Evolutionary conservation across 2,888 invertebrate species (phyloP), one percentile per base, ranked within the genome.

Genomic region (Leptopilina syphax): DNA sequence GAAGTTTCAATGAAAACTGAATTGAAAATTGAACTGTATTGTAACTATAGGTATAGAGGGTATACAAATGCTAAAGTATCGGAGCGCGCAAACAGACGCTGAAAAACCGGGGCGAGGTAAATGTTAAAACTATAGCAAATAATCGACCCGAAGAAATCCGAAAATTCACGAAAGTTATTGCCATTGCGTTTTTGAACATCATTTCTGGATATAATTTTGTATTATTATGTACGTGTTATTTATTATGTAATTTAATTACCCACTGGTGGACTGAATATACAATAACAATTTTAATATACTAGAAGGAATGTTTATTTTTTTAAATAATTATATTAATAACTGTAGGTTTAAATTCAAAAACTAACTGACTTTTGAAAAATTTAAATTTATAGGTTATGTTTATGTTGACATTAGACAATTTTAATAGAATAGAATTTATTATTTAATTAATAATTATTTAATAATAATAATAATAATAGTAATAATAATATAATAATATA

Each of bases 41-140:
- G 34, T 3, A 34, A 34, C 34, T 34, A 34, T 34, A 34, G 34
- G 34, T 34, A 34, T 3, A 34, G 34, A 18, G 34, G 34, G 3
- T 34, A 34, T 34, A 34, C 27, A 27, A 34, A 34, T 4, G 34
- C 34, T 34, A 34, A 34, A 34, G 34, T 34, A 34, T 34, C 34
- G 34, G 34, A 34, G 34, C 34, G 34, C 34, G 34, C 34, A 44
- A 44, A 44, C 44, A 9, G 18, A 44, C 44, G 44, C 65, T n/a
- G 60, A n/a, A 12, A 65, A 24, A 67, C 41, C 47, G 68, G 68
- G 68, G 68, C 68, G 68, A 50, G 50, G 68, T 47, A 68, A 10
- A 57, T 34, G 34, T 4, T 34, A 34, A 34, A 34, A 73, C 41
- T 70, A 24, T 70, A 70, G 70, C 50, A 54, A 27, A 54, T 7